Evolutionary conservation across 1,140 invertebrate genomes (phyloP).

Genomic region (Araneus ventricosus): DNA sequence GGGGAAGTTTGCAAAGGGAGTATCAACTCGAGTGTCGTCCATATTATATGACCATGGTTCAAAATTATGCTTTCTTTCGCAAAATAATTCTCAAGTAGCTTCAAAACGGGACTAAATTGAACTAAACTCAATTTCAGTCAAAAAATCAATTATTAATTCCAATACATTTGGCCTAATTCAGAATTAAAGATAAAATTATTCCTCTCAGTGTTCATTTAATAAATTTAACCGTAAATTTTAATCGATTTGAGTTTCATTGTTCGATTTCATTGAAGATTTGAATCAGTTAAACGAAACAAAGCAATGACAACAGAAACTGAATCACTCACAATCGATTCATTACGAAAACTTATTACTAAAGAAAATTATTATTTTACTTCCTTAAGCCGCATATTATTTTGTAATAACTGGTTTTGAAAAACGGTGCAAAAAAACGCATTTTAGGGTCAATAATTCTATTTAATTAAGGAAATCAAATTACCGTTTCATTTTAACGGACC

Average conservation of each 20-base stretch:
- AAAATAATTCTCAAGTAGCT: no score
- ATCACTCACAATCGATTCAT: neutral
- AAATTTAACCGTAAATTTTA: neutral
- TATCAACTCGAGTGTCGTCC: no score
- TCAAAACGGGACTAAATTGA: no score
- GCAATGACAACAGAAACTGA: neutral
- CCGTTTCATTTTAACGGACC: slow-evolving; percentile 21
- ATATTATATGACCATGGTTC: no score
- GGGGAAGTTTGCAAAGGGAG: no score
- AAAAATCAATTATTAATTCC: no score
- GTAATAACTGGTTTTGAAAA: slow-evolving; percentile 41
- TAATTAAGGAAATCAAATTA: slow-evolving; percentile 47
- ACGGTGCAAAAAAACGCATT: slow-evolving; percentile 1
- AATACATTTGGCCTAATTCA: no score
- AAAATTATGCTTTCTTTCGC: no score
- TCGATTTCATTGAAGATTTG: neutral
- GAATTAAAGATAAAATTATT: no score
- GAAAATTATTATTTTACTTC: neutral
- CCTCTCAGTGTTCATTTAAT: no score
- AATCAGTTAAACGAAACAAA: neutral
- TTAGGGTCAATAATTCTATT: slow-evolving; percentile 9
- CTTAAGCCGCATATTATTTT: neutral
- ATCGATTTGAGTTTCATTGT: neutral
- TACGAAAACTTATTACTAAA: neutral
- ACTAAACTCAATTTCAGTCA: no score